These are phyloP conservation scores for Cosmopolites sordidus DNA, from an alignment of 2,888 invertebrate genomes.

Conservation along the genomic window DNA sequence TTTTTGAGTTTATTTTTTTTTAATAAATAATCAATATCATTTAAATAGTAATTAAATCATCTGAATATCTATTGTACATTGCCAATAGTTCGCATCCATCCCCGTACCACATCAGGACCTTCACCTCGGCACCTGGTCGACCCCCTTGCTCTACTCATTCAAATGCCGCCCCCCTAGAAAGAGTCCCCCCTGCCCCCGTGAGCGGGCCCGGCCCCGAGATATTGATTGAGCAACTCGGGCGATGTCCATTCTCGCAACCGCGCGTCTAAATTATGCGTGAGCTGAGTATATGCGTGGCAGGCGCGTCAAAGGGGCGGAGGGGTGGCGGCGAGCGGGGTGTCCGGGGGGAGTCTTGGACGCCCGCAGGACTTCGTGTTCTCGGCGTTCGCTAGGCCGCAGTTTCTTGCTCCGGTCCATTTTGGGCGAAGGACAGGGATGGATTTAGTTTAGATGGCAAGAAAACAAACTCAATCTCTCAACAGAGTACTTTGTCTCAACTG, in stretches of 20 bases:
- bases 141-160: background rate
- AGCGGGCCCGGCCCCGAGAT: slow-evolving; percentile 25
- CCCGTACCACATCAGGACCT: background rate
- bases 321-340: slow-evolving; percentile 10
- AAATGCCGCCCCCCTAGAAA: slow-evolving; percentile 1
- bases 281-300: slow-evolving; percentile 49
- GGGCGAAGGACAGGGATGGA: slow-evolving; percentile 16
- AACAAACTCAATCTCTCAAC: too few species aligned
- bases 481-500: too few species aligned
- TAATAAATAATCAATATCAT: too few species aligned
- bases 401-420: slow-evolving; percentile 28
- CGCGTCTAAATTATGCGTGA: slow-evolving; percentile 52
- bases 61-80: too few species aligned
- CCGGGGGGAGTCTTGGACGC: slow-evolving; percentile 26
- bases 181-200: slow-evolving; percentile 6
- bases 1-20: too few species aligned
- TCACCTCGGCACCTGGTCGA: background rate
- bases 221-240: slow-evolving; percentile 37
- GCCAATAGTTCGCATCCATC: too few species aligned
- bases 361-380: slow-evolving; percentile 28
- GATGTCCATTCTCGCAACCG: slow-evolving; percentile 51
- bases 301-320: slow-evolving; percentile 41
- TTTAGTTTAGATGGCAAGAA: too few species aligned
- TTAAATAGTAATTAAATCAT: too few species aligned
- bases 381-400: slow-evolving; percentile 23